Evolutionary conservation across 2,888 invertebrate genomes (phyloP).

Genomic region (Cotesia congregata): DNA sequence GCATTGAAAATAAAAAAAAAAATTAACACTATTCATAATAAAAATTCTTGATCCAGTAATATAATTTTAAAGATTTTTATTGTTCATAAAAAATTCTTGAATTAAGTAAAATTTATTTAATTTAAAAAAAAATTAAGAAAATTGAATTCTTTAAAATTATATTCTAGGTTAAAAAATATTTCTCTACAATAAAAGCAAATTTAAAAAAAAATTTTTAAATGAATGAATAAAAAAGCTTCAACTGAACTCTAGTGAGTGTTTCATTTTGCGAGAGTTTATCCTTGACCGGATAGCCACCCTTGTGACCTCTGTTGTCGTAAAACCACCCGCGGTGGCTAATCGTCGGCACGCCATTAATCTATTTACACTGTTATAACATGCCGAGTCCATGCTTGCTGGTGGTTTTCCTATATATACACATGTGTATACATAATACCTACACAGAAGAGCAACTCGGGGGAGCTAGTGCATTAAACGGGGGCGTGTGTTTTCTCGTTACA

Average conservation of each 20-base stretch:
- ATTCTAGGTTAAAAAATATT: neutral
- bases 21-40: too few relatives aligned
- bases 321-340: slow-evolving; percentile 49
- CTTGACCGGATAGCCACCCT: slow-evolving; percentile 32
- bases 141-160: too few relatives aligned
- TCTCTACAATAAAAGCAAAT: neutral
- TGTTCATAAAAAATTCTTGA: too few relatives aligned
- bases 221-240: neutral
- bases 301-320: slow-evolving; percentile 50
- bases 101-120: too few relatives aligned
- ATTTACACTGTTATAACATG: slow-evolving; percentile 56
- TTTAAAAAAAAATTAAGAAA: too few relatives aligned
- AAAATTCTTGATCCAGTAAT: too few relatives aligned
- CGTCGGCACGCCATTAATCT: slow-evolving; percentile 57
- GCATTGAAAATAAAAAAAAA: too few relatives aligned
- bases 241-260: neutral
- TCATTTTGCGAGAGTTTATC: slow-evolving; percentile 22
- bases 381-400: too few relatives aligned
- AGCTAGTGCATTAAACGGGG: slow-evolving; percentile 48
- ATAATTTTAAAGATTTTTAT: too few relatives aligned
- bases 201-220: neutral
- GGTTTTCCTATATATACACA: slow-evolving; percentile 7
- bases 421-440: neutral
- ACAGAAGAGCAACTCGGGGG: neutral
- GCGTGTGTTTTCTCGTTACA: slow-evolving; percentile 25